A percentile compares a stretch with the other conserved stretches of the same genome.
Evolutionary conservation across 2,888 invertebrate species (phyloP).

Genomic region (Morpho deidamia): DNA sequence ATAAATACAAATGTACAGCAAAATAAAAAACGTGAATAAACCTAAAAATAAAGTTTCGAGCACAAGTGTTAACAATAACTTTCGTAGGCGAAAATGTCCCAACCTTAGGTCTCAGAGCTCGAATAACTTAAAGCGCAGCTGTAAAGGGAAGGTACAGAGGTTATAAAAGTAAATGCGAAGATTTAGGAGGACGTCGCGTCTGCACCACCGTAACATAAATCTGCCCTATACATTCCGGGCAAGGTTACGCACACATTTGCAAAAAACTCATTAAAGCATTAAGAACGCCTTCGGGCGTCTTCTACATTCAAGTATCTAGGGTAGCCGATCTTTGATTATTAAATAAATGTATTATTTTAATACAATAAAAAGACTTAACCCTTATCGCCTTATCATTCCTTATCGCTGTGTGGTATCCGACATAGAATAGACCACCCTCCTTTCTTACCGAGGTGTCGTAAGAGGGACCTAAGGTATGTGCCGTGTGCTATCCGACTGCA

Average conservation of each 20-base stretch:
- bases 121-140: conserved; percentile 7
- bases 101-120: conserved; percentile 1
- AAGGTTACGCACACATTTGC: conserved; percentile 25
- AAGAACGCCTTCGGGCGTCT: conserved; percentile 20
- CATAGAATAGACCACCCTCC: too few species aligned
- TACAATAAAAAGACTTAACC: background rate
- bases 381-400: too few species aligned
- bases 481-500: too few species aligned
- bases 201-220: conserved; percentile 26
- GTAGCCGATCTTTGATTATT: conserved; percentile 5
- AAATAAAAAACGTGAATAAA: too few species aligned
- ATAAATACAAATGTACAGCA: too few species aligned
- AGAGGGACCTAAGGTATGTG: too few species aligned
- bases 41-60: too few species aligned
- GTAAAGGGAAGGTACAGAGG: conserved; percentile 14
- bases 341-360: background rate
- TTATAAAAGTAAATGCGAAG: conserved; percentile 24
- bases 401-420: too few species aligned
- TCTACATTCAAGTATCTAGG: conserved; percentile 18
- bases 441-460: too few species aligned
- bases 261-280: conserved; percentile 31
- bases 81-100: background rate
- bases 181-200: conserved; percentile 24
- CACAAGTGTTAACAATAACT: background rate
- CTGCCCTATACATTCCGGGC: conserved; percentile 22